phyloP scores from a whole-genome alignment of 2,113 vertebrate species.

The Tachysurus vachellii region DNA sequence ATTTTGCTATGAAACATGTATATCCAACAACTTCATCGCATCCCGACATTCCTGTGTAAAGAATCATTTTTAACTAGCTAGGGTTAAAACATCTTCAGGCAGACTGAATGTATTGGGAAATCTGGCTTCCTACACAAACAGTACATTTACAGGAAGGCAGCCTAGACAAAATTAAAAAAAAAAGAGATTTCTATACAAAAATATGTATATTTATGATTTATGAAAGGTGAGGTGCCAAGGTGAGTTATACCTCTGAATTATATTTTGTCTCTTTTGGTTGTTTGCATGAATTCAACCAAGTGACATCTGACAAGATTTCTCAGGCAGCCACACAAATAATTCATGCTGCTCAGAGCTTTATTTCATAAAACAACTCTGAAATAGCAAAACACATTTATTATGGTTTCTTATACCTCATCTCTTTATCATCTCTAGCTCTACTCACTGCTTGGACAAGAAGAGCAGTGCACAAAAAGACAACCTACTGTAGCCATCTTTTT shows the following conservation, averaged over 20 bases:
- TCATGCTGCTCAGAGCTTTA: not conserved
- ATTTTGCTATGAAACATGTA: not conserved
- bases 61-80: not conserved
- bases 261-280: too few relatives aligned
- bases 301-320: not conserved
- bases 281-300: not conserved
- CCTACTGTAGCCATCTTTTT: not conserved
- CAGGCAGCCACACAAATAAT: not conserved
- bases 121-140: not conserved
- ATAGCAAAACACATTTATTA: not conserved
- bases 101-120: not conserved
- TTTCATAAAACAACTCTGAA: not conserved
- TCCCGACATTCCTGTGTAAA: not conserved
- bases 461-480: not conserved
- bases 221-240: not conserved
- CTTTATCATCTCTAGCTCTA: slow-evolving; percentile 14
- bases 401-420: not conserved
- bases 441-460: slow-evolving; percentile 7
- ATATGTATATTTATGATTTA: not conserved
- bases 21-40: not conserved
- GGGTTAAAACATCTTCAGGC: not conserved
- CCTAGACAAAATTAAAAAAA: not conserved
- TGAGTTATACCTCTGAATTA: not conserved
- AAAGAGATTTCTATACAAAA: not conserved
- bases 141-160: not conserved